Conservation (phyloP, 2,113 vertebrate genomes). For the Corythaixoides concolor region DNA sequence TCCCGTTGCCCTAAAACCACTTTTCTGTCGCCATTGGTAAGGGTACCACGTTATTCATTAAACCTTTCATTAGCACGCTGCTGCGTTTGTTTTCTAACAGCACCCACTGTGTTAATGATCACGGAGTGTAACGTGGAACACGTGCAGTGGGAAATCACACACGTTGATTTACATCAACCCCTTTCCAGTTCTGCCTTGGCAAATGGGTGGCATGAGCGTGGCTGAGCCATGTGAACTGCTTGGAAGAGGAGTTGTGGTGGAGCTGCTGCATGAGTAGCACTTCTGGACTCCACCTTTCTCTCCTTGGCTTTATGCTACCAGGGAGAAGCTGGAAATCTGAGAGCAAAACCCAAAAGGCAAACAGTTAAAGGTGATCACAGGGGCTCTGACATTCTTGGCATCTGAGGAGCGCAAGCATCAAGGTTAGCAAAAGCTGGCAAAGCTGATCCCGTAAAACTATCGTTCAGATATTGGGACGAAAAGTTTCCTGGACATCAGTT, state of each 20-base stretch:
- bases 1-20: not conserved
- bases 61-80: conserved; percentile 6
- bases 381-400: too few species aligned
- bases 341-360: too few species aligned
- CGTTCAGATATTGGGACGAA: not conserved
- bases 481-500: not conserved
- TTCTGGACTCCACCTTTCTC: too few species aligned
- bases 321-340: too few species aligned
- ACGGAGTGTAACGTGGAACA: not conserved
- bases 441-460: not conserved
- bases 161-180: not conserved
- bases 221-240: not conserved
- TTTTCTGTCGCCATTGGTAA: not conserved
- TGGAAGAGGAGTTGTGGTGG: too few species aligned
- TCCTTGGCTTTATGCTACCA: too few species aligned
- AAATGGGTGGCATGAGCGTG: not conserved
- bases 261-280: too few species aligned
- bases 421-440: not conserved
- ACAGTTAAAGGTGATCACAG: too few species aligned
- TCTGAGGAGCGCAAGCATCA: not conserved
- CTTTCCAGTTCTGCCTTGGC: not conserved
- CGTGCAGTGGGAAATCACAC: not conserved
- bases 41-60: not conserved
- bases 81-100: conserved; percentile 21
- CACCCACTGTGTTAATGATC: not conserved